A percentile compares a stretch with the other conserved stretches of the same genome.
Evolutionary conservation across 2,113 vertebrate species (phyloP).

Genomic region (Odocoileus virginianus): DNA sequence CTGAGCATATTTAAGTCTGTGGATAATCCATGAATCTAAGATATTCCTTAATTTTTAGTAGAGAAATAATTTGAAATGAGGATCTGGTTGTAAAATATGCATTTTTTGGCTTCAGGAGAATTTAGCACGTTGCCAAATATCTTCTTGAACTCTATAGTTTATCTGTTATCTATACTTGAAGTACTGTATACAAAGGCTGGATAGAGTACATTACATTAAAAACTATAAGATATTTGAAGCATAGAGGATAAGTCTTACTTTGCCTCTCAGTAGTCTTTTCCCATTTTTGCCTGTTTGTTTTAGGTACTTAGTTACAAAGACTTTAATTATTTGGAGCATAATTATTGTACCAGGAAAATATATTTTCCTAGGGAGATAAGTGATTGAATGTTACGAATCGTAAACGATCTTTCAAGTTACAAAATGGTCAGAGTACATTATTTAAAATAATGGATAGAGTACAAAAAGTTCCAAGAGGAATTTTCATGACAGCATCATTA

Average conservation of each 20-base stretch:
- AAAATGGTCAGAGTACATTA: not conserved
- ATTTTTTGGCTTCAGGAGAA: not conserved
- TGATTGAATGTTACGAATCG: not conserved
- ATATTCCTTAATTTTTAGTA: not conserved
- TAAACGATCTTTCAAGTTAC: not conserved
- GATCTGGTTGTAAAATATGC: not conserved
- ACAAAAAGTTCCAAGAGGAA: conserved; percentile 52
- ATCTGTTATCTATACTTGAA: not conserved
- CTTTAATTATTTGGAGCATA: not conserved
- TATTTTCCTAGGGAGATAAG: not conserved
- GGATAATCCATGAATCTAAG: not conserved
- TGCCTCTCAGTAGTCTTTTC: not conserved
- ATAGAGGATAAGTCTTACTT: not conserved
- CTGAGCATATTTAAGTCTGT: not conserved
- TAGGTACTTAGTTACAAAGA: not conserved
- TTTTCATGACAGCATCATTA: conserved; percentile 65
- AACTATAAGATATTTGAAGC: not conserved
- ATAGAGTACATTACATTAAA: not conserved
- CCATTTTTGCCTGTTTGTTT: not conserved
- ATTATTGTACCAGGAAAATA: not conserved
- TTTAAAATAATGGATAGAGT: conserved; percentile 38
- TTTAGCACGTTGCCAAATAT: not conserved
- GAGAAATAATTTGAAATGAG: not conserved
- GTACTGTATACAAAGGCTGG: accelerated
- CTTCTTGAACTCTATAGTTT: not conserved